Conservation (phyloP, 2,113 vertebrate species). For the Cynoglossus semilaevis region DNA sequence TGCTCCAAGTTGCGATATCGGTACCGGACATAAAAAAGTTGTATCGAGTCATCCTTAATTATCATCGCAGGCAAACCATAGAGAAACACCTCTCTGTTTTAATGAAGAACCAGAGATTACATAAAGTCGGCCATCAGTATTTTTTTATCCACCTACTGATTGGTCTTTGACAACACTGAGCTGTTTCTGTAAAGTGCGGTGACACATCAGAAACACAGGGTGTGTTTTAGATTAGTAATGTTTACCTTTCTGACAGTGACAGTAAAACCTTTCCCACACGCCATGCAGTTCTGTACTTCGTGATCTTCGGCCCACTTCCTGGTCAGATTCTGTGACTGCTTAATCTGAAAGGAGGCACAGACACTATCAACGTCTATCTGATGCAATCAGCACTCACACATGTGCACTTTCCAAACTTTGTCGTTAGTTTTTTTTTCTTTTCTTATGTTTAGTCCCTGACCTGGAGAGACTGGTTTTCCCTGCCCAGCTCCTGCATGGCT, state of each 20-base stretch:
- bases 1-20: no score
- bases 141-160: no score
- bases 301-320: conserved; percentile 98
- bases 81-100: no score
- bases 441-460: conserved; percentile 59
- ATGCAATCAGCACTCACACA: neutral
- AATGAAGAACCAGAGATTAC: no score
- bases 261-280: conserved; percentile 92
- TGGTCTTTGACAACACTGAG: no score
- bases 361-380: neutral
- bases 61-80: no score
- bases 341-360: conserved; percentile 79
- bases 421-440: neutral
- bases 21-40: no score
- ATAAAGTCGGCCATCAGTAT: no score
- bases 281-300: conserved; percentile 96
- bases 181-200: no score
- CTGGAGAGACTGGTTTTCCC: conserved; percentile 97
- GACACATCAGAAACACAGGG: no score
- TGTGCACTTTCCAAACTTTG: neutral
- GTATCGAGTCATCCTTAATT: no score
- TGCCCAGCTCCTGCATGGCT: conserved; percentile 95
- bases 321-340: conserved; percentile 91
- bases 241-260: conserved; percentile 93
- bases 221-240: neutral